Evolutionary conservation across 2,888 invertebrate species (phyloP), one percentile per base, ranked within the genome.

Genomic region (Colostygia pectinataria): DNA sequence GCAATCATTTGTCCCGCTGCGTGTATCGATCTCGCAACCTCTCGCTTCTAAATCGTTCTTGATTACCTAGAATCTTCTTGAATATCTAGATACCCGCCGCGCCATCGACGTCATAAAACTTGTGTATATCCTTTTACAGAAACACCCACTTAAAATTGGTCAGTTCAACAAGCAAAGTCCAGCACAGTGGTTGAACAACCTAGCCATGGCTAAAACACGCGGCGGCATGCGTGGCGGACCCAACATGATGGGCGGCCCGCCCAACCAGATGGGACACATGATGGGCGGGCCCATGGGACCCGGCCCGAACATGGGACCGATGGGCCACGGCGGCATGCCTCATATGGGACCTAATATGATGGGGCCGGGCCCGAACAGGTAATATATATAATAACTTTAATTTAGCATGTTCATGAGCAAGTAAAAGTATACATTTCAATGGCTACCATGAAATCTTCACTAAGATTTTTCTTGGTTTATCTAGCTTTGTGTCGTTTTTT

Each of bases 131-230:
- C 75, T 72, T 66, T 92, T 92, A 50, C 91, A 96, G 93, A 98
- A 97, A 91, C 95, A 97, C 83, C 97, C 97, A 2, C 91, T 96
- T 66, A 98, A 98, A 91, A 93, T 95, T 79, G 95, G 95, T 44
- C 97, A 97, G 74, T 95, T 97, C 79, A 95, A 94, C 78, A 93
- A 96, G 68, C 96, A 96, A 74, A 96, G 95, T 72, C 94, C 95
- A 38, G 94, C 94, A 14, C 95, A 95, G 71, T 95, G 95, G 95
- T 84, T 95, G 27, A 95, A 94, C 74, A 95, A 93, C 72, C 90
- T 95, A 38, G 93, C 94, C 33, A 94, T 94, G 92, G 93, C 94
- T 66, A 95, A 95, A 75, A 94, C 93, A 61, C 92, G 94, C 60
- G 92, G 93, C 18, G 92, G 92, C 38, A 91, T 91, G 77, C 87